These are phyloP conservation scores for Punctoribates punctum DNA, from an alignment of 2,888 invertebrate species.

Conservation along the genomic window DNA sequence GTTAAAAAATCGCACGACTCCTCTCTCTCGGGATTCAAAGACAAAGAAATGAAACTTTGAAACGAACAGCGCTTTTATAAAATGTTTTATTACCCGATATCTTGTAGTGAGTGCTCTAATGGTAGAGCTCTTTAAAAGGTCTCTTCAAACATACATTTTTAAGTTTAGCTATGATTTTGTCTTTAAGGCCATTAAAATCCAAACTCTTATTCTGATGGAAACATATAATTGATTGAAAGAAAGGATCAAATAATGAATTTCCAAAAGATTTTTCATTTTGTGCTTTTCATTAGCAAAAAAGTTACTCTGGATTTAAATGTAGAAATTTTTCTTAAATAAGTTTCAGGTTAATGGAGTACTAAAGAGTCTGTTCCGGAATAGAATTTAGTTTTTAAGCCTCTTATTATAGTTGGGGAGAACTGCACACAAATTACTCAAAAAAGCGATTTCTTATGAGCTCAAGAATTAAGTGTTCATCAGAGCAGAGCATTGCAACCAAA, in stretches of 20 bases:
- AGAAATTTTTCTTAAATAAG: neutral
- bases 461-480: slow-evolving; percentile 29
- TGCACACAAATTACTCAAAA: slow-evolving; percentile 10
- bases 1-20: neutral
- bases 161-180: neutral
- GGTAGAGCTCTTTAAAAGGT: neutral
- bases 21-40: neutral
- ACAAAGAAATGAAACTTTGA: neutral
- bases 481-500: neutral
- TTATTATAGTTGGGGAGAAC: neutral
- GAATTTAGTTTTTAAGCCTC: neutral
- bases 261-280: neutral
- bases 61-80: slow-evolving; percentile 11
- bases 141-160: slow-evolving; percentile 1
- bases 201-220: neutral
- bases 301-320: neutral
- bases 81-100: slow-evolving; percentile 6
- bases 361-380: neutral
- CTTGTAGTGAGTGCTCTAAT: slow-evolving; percentile 11
- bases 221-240: neutral
- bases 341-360: slow-evolving; percentile 14
- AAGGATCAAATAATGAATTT: neutral
- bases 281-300: neutral
- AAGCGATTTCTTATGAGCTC: neutral
- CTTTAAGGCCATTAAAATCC: neutral